phyloP scores from a whole-genome alignment of 2,888 invertebrate species.

The Patella pellucida region DNA sequence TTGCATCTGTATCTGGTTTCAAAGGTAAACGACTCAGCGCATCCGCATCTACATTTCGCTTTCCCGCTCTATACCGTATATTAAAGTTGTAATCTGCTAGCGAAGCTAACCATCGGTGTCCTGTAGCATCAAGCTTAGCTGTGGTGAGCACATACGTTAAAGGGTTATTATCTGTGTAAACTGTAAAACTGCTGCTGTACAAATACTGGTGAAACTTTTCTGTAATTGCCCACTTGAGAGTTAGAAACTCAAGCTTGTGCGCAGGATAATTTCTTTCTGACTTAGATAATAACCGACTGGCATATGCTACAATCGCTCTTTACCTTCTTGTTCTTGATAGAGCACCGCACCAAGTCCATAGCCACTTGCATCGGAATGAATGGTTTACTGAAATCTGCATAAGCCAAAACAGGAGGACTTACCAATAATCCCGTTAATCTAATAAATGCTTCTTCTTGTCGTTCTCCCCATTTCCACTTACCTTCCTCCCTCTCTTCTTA shows the following conservation, averaged over 20 bases:
- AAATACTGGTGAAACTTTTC: constrained; percentile 36
- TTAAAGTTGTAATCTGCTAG: constrained; percentile 29
- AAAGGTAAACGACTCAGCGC: constrained; percentile 36
- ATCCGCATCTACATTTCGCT: constrained; percentile 27
- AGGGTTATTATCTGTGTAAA: constrained; percentile 34
- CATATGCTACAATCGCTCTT: constrained; percentile 28
- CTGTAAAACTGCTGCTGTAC: constrained; percentile 20
- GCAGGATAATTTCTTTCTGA: constrained; percentile 29
- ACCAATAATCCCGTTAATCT: constrained; percentile 4
- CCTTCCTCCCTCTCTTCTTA: constrained; percentile 19
- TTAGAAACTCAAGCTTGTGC: constrained; percentile 30
- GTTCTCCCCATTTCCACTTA: constrained; percentile 25
- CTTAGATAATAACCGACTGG: constrained; percentile 25
- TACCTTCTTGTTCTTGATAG: constrained; percentile 29
- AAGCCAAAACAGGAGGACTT: constrained; percentile 28
- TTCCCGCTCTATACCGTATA: constrained; percentile 24
- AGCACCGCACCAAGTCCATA: constrained; percentile 28
- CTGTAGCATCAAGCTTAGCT: constrained; percentile 32
- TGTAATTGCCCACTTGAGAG: constrained; percentile 32
- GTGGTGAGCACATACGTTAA: constrained; percentile 31
- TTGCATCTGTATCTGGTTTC: background rate
- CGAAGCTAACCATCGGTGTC: constrained; percentile 31
- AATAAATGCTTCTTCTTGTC: constrained; percentile 24
- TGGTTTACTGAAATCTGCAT: constrained; percentile 28
- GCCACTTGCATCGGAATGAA: constrained; percentile 28